Conservation (phyloP, 2,888 invertebrate species). For the Dilophus febrilis region DNA sequence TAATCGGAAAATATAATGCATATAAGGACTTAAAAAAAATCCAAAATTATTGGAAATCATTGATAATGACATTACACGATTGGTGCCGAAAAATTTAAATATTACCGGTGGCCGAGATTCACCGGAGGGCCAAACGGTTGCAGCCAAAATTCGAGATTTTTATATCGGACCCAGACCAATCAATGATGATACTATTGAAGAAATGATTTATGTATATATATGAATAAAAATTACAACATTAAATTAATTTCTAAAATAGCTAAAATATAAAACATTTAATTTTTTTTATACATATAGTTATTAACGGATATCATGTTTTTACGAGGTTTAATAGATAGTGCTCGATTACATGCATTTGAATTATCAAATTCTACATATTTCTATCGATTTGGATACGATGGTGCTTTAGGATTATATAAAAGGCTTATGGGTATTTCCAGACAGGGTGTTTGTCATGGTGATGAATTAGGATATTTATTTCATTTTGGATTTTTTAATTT, state of each 20-base stretch:
- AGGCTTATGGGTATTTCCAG: constrained; percentile 41
- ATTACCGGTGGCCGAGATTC: constrained; percentile 18
- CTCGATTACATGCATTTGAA: constrained; percentile 27
- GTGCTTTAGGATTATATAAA: constrained; percentile 43
- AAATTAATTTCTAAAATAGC: no score
- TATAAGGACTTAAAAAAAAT: constrained; percentile 41
- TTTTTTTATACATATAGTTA: constrained; percentile 26
- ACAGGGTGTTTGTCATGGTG: constrained; percentile 43
- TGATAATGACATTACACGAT: constrained; percentile 38
- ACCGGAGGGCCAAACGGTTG: constrained; percentile 27
- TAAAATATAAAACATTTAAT: constrained; percentile 5
- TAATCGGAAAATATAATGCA: constrained; percentile 8
- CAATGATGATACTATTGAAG: constrained; percentile 35
- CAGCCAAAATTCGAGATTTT: constrained; percentile 34
- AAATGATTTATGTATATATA: constrained; percentile 35
- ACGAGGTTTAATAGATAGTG: constrained; percentile 36
- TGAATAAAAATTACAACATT: no score
- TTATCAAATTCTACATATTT: constrained; percentile 36
- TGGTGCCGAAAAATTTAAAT: constrained; percentile 37
- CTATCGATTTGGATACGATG: constrained; percentile 44
- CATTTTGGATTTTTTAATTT: constrained; percentile 45
- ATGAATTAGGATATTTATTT: constrained; percentile 46
- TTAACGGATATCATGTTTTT: constrained; percentile 47
- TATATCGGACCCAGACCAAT: constrained; percentile 40
- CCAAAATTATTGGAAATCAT: constrained; percentile 37